Conservation (phyloP, 1,140 invertebrate genomes). For the Ceratitis capitata region DNA sequence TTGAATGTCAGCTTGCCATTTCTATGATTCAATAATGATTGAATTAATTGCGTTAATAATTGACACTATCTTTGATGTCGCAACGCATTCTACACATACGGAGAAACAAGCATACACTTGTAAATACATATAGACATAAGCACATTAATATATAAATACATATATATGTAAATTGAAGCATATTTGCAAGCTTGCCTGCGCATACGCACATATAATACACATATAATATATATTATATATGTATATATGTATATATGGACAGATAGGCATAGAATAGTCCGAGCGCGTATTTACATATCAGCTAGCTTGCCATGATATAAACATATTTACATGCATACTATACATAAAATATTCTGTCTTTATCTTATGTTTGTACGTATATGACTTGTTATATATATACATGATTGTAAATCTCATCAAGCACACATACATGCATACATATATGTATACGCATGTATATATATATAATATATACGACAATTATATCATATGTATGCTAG, state of each 20-base stretch:
- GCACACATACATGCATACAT: background rate
- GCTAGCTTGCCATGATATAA: background rate
- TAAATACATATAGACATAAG: background rate
- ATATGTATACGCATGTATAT: background rate
- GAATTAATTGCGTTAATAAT: slow-evolving; percentile 66
- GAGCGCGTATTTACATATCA: background rate
- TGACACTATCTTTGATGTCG: slow-evolving; percentile 57
- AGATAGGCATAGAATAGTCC: background rate
- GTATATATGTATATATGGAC: background rate
- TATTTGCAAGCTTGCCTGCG: background rate
- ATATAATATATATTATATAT: too few species aligned
- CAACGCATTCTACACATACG: slow-evolving; percentile 10
- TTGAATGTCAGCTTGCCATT: slow-evolving; percentile 37
- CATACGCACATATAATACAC: too few species aligned
- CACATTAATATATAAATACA: background rate
- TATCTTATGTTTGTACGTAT: too few species aligned
- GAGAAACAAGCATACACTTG: too few species aligned
- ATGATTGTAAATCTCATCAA: background rate
- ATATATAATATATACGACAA: background rate
- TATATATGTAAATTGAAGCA: background rate
- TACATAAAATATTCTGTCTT: too few species aligned
- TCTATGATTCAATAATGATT: slow-evolving; percentile 64
- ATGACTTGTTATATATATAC: background rate
- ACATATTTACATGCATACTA: background rate
- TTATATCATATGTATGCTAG: background rate